phyloP scores from a whole-genome alignment of 1,140 invertebrate species.

The Fopius arisanus region DNA sequence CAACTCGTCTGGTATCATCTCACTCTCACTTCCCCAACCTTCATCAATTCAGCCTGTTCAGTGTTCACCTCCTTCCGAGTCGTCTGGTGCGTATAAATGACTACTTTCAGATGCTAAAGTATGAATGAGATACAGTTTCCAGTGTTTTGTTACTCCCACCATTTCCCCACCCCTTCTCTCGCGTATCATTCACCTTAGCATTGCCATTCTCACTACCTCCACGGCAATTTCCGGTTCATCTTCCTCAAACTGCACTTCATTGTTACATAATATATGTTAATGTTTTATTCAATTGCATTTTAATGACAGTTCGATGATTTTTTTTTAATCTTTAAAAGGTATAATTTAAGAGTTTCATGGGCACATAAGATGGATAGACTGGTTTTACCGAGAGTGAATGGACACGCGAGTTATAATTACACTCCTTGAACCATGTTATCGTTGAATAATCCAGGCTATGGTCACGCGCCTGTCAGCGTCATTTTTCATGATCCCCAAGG shows the following conservation, averaged over 20 bases:
- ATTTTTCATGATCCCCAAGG: not conserved
- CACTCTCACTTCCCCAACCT: not conserved
- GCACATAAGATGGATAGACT: not conserved
- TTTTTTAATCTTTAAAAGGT: not conserved
- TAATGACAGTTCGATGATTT: not conserved
- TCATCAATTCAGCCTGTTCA: not conserved
- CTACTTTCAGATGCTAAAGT: constrained; percentile 5
- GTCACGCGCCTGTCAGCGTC: not conserved
- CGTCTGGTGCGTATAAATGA: constrained; percentile 9
- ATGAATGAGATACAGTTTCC: constrained; percentile 9
- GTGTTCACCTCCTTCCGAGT: not conserved
- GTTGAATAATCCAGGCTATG: not conserved
- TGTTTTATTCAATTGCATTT: not conserved
- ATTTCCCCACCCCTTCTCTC: not conserved
- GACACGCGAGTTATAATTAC: not conserved
- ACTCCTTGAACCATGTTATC: not conserved
- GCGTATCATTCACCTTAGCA: constrained; percentile 24
- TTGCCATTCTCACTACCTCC: not conserved
- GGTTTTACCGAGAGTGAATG: not conserved
- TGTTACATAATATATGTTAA: not conserved
- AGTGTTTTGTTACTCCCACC: not conserved
- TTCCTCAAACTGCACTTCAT: constrained; percentile 21
- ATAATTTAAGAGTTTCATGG: not conserved
- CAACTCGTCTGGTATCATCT: not conserved
- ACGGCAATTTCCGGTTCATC: constrained; percentile 32